Conservation (phyloP, 2,113 vertebrate species). For the Cnemophilus loriae region DNA sequence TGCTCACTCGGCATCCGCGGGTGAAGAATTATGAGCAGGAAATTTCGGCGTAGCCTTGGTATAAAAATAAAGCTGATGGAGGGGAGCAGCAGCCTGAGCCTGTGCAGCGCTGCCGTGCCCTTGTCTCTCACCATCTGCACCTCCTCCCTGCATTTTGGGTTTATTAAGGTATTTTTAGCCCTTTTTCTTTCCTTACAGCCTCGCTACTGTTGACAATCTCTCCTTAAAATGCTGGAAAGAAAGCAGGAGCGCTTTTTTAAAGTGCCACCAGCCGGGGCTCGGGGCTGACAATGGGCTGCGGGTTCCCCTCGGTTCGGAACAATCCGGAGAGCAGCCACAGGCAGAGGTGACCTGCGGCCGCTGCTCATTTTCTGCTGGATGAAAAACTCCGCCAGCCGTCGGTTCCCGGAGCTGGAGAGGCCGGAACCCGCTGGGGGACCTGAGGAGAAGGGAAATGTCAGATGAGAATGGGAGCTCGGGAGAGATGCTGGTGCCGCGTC, state of each 20-base stretch:
- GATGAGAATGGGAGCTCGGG: not conserved
- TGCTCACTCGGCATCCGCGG: not conserved
- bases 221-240: not conserved
- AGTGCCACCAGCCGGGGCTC: not conserved
- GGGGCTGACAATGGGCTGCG: not conserved
- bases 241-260: not conserved
- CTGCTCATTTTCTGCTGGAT: not conserved
- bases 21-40: not conserved
- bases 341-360: not conserved
- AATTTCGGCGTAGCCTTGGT: not conserved
- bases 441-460: not conserved
- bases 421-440: not conserved
- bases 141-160: not conserved
- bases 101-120: not conserved
- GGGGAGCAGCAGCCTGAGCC: not conserved
- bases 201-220: not conserved
- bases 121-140: slow-evolving; percentile 6
- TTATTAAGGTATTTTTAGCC: slow-evolving; percentile 28
- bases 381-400: not conserved
- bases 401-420: not conserved
- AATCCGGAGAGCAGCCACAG: not conserved
- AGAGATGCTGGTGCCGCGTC: not conserved
- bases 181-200: not conserved
- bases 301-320: not conserved
- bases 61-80: not conserved